phyloP scores from a whole-genome alignment of 2,113 vertebrate genomes.

The Microtus montanus region DNA sequence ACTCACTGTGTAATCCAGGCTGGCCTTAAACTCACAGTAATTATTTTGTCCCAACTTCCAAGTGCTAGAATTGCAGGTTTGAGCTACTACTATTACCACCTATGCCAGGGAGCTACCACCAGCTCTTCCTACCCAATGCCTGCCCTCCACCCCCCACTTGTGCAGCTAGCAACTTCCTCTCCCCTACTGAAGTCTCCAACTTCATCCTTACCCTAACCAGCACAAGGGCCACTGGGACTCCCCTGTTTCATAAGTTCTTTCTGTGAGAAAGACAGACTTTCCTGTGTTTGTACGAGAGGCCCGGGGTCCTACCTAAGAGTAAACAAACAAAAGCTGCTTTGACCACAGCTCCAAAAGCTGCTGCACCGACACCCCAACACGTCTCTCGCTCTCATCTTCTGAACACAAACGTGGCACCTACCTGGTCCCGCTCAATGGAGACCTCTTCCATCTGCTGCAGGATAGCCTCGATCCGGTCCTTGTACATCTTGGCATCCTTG shows the following conservation, averaged over 20 bases:
- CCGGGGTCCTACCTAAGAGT: not conserved
- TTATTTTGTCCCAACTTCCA: not conserved
- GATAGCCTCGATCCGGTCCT: slow-evolving; percentile 90
- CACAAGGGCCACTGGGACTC: not conserved
- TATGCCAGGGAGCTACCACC: not conserved
- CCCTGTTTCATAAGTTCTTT: not conserved
- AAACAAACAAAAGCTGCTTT: not conserved
- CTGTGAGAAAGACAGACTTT: not conserved
- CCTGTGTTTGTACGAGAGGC: not conserved
- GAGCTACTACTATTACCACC: not conserved
- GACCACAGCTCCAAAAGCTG: too few relatives aligned
- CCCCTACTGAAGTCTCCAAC: not conserved
- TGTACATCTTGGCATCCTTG: slow-evolving; percentile 92
- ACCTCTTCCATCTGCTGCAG: slow-evolving; percentile 95
- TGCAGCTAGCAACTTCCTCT: not conserved
- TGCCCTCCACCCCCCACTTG: not conserved
- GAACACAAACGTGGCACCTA: slow-evolving; percentile 48
- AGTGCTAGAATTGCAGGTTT: not conserved
- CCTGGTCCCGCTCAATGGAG: slow-evolving; percentile 92
- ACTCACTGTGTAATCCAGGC: not conserved
- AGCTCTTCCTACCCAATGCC: not conserved
- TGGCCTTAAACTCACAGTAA: not conserved
- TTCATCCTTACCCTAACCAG: not conserved
- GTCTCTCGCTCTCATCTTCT: too few relatives aligned
- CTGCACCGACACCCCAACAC: not conserved